These are phyloP conservation scores for Melanotus villosus DNA, from an alignment of 2,888 invertebrate species.

Conservation along the genomic window DNA sequence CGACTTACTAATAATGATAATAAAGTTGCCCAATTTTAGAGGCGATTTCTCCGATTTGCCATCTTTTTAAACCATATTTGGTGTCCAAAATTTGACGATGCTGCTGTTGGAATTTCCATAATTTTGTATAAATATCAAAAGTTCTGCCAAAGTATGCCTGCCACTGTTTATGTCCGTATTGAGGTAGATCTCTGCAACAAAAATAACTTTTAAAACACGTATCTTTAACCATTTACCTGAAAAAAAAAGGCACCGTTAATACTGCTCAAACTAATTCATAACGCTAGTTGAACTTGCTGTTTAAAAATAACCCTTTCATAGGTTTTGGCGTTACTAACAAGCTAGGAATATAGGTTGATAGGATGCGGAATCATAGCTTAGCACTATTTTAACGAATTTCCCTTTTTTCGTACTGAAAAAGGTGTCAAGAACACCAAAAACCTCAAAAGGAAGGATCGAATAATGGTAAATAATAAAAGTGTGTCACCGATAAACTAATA, in stretches of 20 bases:
- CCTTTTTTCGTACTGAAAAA: too few relatives aligned
- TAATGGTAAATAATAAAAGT: constrained; percentile 5
- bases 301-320: too few relatives aligned
- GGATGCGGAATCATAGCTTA: too few relatives aligned
- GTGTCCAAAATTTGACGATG: constrained; percentile 92
- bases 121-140: constrained; percentile 96
- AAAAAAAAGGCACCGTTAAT: neutral
- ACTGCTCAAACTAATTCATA: too few relatives aligned
- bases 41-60: constrained; percentile 99
- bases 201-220: neutral
- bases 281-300: too few relatives aligned
- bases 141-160: constrained; percentile 97
- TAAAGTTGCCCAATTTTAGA: constrained; percentile 99
- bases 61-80: constrained; percentile 95
- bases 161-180: constrained; percentile 98
- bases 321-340: too few relatives aligned
- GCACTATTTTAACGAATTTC: too few relatives aligned
- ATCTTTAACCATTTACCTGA: neutral
- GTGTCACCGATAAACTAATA: constrained; percentile 15
- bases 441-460: neutral
- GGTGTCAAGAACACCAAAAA: too few relatives aligned
- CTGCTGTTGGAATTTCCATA: constrained; percentile 99
- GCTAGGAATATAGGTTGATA: too few relatives aligned
- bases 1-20: constrained; percentile 98
- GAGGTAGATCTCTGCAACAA: constrained; percentile 89